Conservation (phyloP, 2,888 invertebrate genomes). For the Folsomia candida region DNA sequence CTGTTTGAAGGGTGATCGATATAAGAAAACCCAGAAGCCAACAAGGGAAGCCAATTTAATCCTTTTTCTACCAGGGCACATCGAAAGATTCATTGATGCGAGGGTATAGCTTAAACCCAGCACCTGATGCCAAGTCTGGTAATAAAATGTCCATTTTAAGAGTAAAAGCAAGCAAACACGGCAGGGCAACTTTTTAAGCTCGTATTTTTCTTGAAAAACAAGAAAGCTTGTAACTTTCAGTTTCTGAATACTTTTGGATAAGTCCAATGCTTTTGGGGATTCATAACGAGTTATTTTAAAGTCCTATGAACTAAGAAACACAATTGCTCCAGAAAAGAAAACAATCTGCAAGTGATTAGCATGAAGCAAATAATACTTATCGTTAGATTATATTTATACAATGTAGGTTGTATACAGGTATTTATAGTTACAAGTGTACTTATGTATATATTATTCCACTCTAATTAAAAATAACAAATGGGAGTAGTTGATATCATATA, state of each 20-base stretch:
- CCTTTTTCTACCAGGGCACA: background rate
- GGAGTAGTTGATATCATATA: no score
- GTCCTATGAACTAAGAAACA: no score
- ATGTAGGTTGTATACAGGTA: no score
- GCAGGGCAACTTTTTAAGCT: background rate
- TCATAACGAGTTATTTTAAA: no score
- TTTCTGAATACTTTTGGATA: slow-evolving; percentile 1
- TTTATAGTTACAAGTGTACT: no score
- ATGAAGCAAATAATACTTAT: no score
- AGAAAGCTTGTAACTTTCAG: background rate
- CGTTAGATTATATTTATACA: no score
- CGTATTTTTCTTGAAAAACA: background rate
- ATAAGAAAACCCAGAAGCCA: background rate
- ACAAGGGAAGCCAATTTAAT: slow-evolving; percentile 12
- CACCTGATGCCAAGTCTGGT: background rate
- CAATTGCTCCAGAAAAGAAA: no score
- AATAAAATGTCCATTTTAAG: background rate
- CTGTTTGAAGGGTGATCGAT: background rate
- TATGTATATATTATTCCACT: no score
- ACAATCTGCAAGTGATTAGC: no score
- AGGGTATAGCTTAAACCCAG: slow-evolving; percentile 10
- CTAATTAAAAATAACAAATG: no score
- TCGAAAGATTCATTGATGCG: slow-evolving; percentile 32
- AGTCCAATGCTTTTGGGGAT: no score
- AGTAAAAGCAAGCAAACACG: background rate